Base-by-base conservation (phyloP, 1,140 invertebrate genomes). In the Listronotus bonariensis region DNA sequence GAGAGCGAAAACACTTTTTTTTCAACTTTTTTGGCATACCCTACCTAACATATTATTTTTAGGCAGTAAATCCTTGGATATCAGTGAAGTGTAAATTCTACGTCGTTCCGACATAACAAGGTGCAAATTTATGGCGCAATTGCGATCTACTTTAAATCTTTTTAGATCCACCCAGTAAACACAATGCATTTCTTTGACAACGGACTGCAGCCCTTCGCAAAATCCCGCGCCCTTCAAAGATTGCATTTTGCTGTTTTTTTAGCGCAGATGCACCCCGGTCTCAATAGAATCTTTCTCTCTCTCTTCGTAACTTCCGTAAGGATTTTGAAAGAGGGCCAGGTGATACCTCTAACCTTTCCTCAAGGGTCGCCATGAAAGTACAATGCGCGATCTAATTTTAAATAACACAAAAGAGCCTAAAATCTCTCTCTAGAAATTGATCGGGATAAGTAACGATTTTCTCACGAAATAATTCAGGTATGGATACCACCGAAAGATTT, bases 311-410 rank as follows among this genome's bases (percentile, higher is more conserved):
- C 56, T 66, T 60, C 64, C 56, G 56, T 60, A 60, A 54, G 51
- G 56, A 46, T 20, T 34, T 49, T 52, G 56, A 51, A 49, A 60
- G 64, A 51, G 38, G 14, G 45, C 56, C 64, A 66, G 64, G 64
- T 66, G 64, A 66, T 66, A 61, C 42, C 48, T 43, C 40, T 52
- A 61, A 61, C 58, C 66, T 72, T 68, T 56, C 9, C 9, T 34
- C 9, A 67, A 65, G 41, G 41, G 63, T 42, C 18, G 36, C 20
- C 9, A 20, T 17, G 43, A n/a, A 26, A 38, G 32, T 66, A 72
- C 71, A 72, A 72, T 72, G 62, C 66, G 45, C 70, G 71, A 72
- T 72, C 71, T 72, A 72, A 72, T 72, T 72, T 70, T 70, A 72
- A 72, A 72, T 71, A 71, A 71, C 67, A 72, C 71, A 72, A 71